phyloP scores from a whole-genome alignment of 2,113 vertebrate species.

The Lathamus discolor region DNA sequence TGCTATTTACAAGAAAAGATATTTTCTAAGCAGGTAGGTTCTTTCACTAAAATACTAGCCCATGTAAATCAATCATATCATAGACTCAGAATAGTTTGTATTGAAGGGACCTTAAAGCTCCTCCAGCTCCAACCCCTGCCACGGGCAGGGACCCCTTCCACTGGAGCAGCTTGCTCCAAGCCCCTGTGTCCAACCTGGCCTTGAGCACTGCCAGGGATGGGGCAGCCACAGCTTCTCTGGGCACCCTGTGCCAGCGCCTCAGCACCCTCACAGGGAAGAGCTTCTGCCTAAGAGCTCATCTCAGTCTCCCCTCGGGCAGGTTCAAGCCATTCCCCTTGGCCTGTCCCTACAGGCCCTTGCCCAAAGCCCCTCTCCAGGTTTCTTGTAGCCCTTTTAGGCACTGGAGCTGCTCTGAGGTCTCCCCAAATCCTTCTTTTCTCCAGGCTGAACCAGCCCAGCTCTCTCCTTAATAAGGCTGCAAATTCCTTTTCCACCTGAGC shows the following conservation, averaged over 20 bases:
- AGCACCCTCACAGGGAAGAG: too few relatives aligned
- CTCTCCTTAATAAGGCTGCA: not conserved
- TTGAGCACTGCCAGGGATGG: too few relatives aligned
- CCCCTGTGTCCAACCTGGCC: too few relatives aligned
- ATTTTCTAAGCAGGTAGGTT: not conserved
- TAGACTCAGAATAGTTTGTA: not conserved
- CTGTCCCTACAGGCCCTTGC: not conserved
- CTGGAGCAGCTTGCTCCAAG: not conserved
- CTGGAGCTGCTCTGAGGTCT: not conserved
- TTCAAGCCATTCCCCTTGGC: too few relatives aligned
- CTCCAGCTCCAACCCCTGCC: not conserved
- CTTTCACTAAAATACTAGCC: not conserved
- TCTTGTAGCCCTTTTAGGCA: rapidly evolving
- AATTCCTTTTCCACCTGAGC: not conserved
- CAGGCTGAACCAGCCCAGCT: not conserved
- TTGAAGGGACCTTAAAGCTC: not conserved
- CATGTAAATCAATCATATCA: not conserved
- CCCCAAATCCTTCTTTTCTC: not conserved
- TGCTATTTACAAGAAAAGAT: too few relatives aligned
- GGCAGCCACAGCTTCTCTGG: too few relatives aligned
- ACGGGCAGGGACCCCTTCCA: not conserved
- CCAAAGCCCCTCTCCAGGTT: not conserved
- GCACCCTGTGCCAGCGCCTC: too few relatives aligned
- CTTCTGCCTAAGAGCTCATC: too few relatives aligned
- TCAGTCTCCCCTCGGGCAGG: too few relatives aligned